Percentiles rank a stretch among this genome's conserved stretches.
Evolutionary conservation across 2,113 vertebrate genomes (phyloP).

Genomic region (Cryptotis parvus): DNA sequence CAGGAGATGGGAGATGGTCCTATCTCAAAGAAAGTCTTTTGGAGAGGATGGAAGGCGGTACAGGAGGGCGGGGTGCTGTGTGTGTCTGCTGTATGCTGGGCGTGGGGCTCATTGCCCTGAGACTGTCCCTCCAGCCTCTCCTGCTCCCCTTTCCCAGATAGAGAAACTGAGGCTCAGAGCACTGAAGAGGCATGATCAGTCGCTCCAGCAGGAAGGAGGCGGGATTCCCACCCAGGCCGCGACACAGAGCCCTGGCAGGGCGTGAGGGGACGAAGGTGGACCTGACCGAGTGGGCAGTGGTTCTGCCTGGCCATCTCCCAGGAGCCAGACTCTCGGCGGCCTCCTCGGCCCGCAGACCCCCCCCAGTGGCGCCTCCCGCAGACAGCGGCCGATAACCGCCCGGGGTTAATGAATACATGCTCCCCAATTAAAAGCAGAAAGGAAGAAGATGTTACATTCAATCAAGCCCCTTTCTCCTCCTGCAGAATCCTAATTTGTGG

Average conservation of each 20-base stretch:
- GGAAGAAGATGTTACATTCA: constrained; percentile 66
- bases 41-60: neutral
- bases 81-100: too few species aligned
- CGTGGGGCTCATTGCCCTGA: too few species aligned
- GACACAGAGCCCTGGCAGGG: neutral
- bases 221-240: neutral
- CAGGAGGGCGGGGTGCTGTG: neutral
- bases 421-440: constrained; percentile 77
- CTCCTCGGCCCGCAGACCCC: neutral
- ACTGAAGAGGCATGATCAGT: neutral
- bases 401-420: constrained; percentile 72
- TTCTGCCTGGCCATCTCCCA: neutral
- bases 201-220: neutral
- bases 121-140: neutral
- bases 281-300: neutral
- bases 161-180: constrained; percentile 28
- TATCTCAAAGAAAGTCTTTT: neutral
- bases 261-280: neutral
- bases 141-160: neutral
- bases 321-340: too few species aligned
- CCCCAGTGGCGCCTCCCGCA: neutral
- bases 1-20: too few species aligned
- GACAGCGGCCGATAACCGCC: neutral
- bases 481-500: constrained; percentile 71
- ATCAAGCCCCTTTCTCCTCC: constrained; percentile 48